phyloP scores from a whole-genome alignment of 2,797 vertebrate genomes.

The Scomberomorus guttatus region DNA sequence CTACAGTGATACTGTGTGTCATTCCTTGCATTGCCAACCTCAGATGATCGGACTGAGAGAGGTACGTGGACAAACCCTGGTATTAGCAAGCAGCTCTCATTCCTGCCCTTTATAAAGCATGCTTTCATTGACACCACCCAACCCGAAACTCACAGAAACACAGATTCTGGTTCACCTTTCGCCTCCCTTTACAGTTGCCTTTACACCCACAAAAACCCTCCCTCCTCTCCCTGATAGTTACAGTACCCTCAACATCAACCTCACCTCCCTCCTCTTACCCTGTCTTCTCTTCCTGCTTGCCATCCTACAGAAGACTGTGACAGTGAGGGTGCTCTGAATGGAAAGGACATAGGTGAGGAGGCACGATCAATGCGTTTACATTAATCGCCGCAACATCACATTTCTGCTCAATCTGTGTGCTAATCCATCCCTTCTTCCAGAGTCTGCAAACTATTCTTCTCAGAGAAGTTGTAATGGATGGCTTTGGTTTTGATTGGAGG shows the following conservation, averaged over 20 bases:
- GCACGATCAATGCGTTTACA: neutral
- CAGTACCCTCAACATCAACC: neutral
- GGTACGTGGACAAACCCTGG: constrained; percentile 84
- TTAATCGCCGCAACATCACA: constrained; percentile 42
- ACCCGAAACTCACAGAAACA: neutral
- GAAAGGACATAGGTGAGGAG: constrained; percentile 92
- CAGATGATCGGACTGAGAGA: constrained; percentile 93
- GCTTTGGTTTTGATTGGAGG: constrained; percentile 8
- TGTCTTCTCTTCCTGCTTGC: constrained; percentile 61
- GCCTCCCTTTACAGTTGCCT: neutral
- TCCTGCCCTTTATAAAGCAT: neutral
- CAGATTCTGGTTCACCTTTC: neutral
- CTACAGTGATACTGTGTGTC: constrained; percentile 75
- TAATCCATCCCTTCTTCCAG: constrained; percentile 34
- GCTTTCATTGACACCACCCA: neutral
- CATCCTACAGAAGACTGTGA: constrained; percentile 91
- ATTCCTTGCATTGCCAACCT: constrained; percentile 88
- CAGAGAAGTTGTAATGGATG: neutral
- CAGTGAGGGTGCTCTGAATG: constrained; percentile 89
- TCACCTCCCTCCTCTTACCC: constrained; percentile 53
- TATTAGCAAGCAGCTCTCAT: constrained; percentile 28
- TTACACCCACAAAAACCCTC: neutral
- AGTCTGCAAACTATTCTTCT: neutral
- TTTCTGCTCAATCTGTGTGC: constrained; percentile 42
- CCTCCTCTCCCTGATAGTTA: neutral